A percentile compares a stretch with the other conserved stretches of the same genome.
Conservation (phyloP, 2,888 invertebrate genomes). For the Amitus sp. region DNA sequence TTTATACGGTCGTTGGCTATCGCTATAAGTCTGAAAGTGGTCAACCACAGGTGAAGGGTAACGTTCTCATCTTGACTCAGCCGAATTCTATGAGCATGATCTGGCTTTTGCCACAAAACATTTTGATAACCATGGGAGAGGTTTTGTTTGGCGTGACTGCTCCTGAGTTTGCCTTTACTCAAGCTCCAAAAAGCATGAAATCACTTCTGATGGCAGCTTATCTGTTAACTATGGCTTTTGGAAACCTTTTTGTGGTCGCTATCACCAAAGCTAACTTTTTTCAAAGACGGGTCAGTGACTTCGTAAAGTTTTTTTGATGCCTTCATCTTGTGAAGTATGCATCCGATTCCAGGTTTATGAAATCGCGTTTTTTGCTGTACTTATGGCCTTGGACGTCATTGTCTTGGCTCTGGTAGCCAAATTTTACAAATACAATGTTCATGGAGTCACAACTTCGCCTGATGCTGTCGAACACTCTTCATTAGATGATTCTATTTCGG, state of each 20-base stretch:
- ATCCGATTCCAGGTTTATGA: constrained; percentile 79
- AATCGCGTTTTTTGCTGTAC: constrained; percentile 85
- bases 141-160: constrained; percentile 97
- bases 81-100: constrained; percentile 83
- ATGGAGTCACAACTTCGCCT: too few relatives aligned
- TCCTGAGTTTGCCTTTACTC: constrained; percentile 94
- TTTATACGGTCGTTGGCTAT: too few relatives aligned
- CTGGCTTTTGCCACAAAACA: constrained; percentile 91
- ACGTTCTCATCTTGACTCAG: too few relatives aligned
- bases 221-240: constrained; percentile 92
- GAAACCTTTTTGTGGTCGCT: constrained; percentile 91
- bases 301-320: too few relatives aligned
- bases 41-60: too few relatives aligned
- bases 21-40: too few relatives aligned
- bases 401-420: constrained; percentile 84
- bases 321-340: too few relatives aligned
- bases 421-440: constrained; percentile 84
- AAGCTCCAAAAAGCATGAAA: constrained; percentile 94
- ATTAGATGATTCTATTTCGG: too few relatives aligned
- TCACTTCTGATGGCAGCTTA: constrained; percentile 92
- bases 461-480: too few relatives aligned
- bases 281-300: too few relatives aligned
- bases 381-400: constrained; percentile 86
- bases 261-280: constrained; percentile 76
- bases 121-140: constrained; percentile 92